Conservation (phyloP, 2,797 vertebrate genomes). For the Sebastes kiyomatsui region DNA sequence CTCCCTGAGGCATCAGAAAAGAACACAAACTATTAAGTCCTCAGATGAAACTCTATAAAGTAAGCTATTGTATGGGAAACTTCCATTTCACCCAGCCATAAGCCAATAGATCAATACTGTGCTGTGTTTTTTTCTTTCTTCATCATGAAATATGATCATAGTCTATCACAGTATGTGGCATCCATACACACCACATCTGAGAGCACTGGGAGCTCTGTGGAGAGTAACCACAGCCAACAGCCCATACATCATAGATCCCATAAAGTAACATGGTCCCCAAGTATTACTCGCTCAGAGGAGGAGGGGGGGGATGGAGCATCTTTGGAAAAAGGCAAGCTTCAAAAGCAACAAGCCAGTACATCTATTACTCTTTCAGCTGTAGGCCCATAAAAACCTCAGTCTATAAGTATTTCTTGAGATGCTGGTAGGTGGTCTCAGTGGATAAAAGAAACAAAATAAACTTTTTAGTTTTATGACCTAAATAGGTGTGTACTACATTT, state of each 20-base stretch:
- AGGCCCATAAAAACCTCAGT: constrained; percentile 10
- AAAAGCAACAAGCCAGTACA: constrained; percentile 46
- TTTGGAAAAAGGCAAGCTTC: constrained; percentile 32
- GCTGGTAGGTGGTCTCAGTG: not conserved
- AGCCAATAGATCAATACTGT: constrained; percentile 41
- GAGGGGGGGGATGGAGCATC: not conserved
- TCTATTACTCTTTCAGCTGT: constrained; percentile 32
- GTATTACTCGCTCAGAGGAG: constrained; percentile 27
- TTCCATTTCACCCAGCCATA: constrained; percentile 21
- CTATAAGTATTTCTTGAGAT: constrained; percentile 10
- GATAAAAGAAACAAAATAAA: not conserved
- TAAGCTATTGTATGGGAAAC: constrained; percentile 1
- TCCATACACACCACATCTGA: constrained; percentile 14
- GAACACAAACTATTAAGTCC: constrained; percentile 2
- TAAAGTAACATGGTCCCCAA: constrained; percentile 44
- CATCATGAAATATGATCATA: constrained; percentile 54
- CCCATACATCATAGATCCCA: constrained; percentile 42
- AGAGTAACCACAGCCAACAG: constrained; percentile 18
- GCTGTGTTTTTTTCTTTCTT: constrained; percentile 15
- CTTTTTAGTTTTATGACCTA: not conserved
- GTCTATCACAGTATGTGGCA: constrained; percentile 32
- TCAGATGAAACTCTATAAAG: constrained; percentile 24
- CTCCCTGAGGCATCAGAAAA: constrained; percentile 12
- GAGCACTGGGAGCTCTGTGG: constrained; percentile 14
- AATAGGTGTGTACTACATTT: not conserved